Percentiles rank a stretch among this genome's conserved stretches.
phyloP scores from a whole-genome alignment of 2,113 vertebrate species.

The Arizona elegans region DNA sequence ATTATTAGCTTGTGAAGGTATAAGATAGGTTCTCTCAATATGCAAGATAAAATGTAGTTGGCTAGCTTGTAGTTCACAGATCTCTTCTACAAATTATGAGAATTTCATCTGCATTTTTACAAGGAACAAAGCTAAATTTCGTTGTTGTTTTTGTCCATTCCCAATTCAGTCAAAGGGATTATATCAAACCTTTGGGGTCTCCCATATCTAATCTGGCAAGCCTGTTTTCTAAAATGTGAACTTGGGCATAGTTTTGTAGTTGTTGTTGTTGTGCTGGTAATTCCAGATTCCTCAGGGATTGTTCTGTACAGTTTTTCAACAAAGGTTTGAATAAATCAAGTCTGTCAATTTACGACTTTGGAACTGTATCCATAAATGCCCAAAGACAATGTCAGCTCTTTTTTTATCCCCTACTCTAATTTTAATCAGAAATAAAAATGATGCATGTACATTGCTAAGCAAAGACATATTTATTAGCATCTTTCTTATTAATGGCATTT shows the following conservation, averaged over 20 bases:
- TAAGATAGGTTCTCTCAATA: background rate
- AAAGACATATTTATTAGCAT: constrained; percentile 23
- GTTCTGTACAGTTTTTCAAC: background rate
- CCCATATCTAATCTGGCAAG: background rate
- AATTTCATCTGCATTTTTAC: background rate
- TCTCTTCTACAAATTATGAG: background rate
- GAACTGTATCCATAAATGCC: background rate
- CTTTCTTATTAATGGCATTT: constrained; percentile 34
- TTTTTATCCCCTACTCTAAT: constrained; percentile 10
- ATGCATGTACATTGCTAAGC: constrained; percentile 1
- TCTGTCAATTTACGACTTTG: background rate
- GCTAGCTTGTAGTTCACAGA: background rate
- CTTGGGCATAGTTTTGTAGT: background rate
- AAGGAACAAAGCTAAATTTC: background rate
- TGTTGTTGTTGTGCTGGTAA: constrained; percentile 24
- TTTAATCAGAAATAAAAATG: constrained; percentile 6
- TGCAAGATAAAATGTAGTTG: background rate
- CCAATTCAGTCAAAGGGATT: background rate
- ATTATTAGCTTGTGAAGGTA: background rate
- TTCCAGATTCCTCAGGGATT: constrained; percentile 12
- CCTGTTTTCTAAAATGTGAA: background rate
- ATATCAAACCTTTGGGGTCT: background rate
- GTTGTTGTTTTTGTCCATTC: background rate
- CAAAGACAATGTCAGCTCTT: background rate
- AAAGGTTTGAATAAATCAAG: background rate